Evolutionary conservation across 2,797 vertebrate genomes (phyloP), one percentile per base, ranked within the genome.

Genomic region (Philypnodon macrostomus): DNA sequence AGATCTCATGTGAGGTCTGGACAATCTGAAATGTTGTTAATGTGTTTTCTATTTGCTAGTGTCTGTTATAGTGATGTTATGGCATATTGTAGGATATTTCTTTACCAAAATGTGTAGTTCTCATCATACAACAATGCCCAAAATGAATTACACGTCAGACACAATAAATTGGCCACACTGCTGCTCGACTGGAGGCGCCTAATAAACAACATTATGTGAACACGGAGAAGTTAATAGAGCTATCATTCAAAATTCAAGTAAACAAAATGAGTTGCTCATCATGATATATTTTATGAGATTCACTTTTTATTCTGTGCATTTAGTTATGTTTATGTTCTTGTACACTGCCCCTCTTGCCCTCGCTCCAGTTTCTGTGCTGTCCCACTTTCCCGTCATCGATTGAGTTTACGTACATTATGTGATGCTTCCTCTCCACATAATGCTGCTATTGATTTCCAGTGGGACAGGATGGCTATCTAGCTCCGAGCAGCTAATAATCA

Each of bases 371-470:
- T 30, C 18, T 39, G 18, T 23, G 19, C 42, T 65, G 61, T 57
- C 70, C 75, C 50, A 72, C 57, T 82, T 86, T 82, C 74, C 62
- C 63, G 41, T 24, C 35, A 87, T 85, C 1, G 76, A 88, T 70
- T 31, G 27, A 13, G 34, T 15, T 58, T 50, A 47, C n/a, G n/a
- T n/a, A n/a, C 63, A 29, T 68, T 44, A 65, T 58, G 73, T 68
- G 67, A 66, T 38, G 48, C 47, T 58, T 74, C 48, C 63, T 41
- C 21, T 72, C 48, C 53, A 59, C 53, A 27, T 34, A 30, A 37
- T 38, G 31, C 27, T 53, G 33, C 11, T 12, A 80, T 82, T 65
- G 75, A 84, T 84, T 79, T 75, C 26, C 56, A 63, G 61, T 63
- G 58, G 49, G 55, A 53, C 56, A 64, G 52, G 63, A 71, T 26